phyloP scores from a whole-genome alignment of 2,113 vertebrate genomes.

The Sinocyclocheilus anshuiensis region DNA sequence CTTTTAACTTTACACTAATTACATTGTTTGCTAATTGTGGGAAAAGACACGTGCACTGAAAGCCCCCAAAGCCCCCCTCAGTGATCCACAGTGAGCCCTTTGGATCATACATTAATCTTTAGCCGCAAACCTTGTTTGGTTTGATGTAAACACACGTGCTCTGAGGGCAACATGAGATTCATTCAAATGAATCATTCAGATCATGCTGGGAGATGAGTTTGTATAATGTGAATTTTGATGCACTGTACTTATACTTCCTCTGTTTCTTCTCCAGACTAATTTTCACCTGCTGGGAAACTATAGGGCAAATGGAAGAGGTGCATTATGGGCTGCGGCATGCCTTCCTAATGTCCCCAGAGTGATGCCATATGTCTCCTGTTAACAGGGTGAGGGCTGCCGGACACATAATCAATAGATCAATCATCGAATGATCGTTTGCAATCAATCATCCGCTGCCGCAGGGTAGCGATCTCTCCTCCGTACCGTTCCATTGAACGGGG shows the following conservation, averaged over 20 bases:
- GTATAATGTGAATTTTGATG: constrained; percentile 19
- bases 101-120: constrained; percentile 21
- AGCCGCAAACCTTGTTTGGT: constrained; percentile 32
- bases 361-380: constrained; percentile 66
- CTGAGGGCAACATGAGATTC: constrained; percentile 8
- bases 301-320: neutral
- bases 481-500: constrained; percentile 14
- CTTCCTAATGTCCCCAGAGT: constrained; percentile 60
- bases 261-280: neutral
- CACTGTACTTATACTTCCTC: constrained; percentile 8
- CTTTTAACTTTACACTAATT: constrained; percentile 44
- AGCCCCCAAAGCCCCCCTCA: constrained; percentile 27
- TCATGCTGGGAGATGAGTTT: constrained; percentile 37
- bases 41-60: neutral
- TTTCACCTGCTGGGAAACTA: constrained; percentile 15
- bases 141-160: constrained; percentile 23
- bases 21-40: constrained; percentile 42
- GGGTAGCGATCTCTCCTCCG: neutral
- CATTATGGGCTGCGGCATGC: constrained; percentile 13
- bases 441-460: constrained; percentile 65
- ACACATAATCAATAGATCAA: constrained; percentile 77
- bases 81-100: constrained; percentile 27
- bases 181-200: constrained; percentile 32
- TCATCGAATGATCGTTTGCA: constrained; percentile 76
- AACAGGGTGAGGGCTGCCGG: constrained; percentile 60